Conservation (phyloP, 1,140 invertebrate species). For the Plectus sambesii region DNA sequence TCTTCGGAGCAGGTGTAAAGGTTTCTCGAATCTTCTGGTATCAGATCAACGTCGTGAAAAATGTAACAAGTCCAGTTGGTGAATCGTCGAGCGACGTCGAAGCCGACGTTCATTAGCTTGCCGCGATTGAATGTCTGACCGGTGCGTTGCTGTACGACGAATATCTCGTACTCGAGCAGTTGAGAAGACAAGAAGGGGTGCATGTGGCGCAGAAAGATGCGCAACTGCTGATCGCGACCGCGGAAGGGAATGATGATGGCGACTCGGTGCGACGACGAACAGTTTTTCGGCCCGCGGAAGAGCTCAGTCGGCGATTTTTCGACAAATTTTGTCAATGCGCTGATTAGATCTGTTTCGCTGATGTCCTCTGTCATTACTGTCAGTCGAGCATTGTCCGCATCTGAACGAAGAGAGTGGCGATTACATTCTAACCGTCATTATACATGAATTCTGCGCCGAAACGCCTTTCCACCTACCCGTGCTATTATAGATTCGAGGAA, state of each 20-base stretch:
- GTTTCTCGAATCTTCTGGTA: conserved; percentile 75
- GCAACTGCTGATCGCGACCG: conserved; percentile 33
- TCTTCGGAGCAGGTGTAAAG: conserved; percentile 79
- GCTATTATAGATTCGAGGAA: too few species aligned
- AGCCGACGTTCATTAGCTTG: conserved; percentile 83
- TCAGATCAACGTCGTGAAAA: conserved; percentile 84
- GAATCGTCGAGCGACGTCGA: conserved; percentile 45
- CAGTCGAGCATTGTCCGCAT: too few species aligned
- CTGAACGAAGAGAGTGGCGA: too few species aligned
- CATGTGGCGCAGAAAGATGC: conserved; percentile 42
- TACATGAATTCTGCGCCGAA: too few species aligned
- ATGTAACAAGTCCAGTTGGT: conserved; percentile 64
- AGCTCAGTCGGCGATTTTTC: too few species aligned
- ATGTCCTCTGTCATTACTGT: too few species aligned
- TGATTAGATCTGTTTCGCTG: too few species aligned
- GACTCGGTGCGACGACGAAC: conserved; percentile 32
- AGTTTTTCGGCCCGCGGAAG: conserved; percentile 30
- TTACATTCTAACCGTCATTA: too few species aligned
- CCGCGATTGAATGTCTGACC: conserved; percentile 68
- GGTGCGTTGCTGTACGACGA: conserved; percentile 68
- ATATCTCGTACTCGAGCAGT: conserved; percentile 74
- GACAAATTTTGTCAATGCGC: too few species aligned
- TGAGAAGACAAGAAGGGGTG: conserved; percentile 40
- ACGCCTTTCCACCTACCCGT: too few species aligned
- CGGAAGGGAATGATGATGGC: conserved; percentile 38